These are phyloP conservation scores for Alviniconcha strummeri DNA, from an alignment of 2,888 invertebrate species.

Conservation along the genomic window DNA sequence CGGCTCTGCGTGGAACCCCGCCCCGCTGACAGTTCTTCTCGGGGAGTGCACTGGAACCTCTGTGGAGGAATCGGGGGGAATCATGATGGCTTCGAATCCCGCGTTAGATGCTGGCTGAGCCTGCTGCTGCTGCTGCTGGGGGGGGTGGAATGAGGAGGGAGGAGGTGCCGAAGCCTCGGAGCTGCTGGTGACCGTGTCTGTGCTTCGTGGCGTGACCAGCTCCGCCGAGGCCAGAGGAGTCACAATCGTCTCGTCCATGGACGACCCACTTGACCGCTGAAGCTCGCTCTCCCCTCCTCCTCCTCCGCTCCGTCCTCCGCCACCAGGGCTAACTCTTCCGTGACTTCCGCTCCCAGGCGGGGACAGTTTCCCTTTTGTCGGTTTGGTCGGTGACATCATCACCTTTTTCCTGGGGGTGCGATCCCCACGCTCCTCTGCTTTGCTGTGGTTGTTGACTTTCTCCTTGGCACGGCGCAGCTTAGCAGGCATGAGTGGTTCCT, in stretches of 20 bases:
- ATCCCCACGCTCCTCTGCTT: constrained; percentile 81
- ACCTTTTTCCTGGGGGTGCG: constrained; percentile 42
- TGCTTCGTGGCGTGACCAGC: constrained; percentile 33
- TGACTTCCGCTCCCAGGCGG: constrained; percentile 17
- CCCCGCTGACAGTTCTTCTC: neutral
- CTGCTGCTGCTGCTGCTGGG: neutral
- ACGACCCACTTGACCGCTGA: constrained; percentile 22
- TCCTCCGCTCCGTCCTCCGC: neutral
- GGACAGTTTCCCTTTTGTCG: constrained; percentile 40
- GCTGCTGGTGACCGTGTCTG: constrained; percentile 27
- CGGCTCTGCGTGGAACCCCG: neutral
- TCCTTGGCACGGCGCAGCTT: constrained; percentile 80
- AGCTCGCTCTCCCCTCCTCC: neutral
- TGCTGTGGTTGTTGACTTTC: constrained; percentile 79
- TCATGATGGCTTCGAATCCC: constrained; percentile 40
- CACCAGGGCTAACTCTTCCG: neutral
- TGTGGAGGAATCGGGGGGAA: constrained; percentile 36
- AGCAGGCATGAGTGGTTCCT: constrained; percentile 78
- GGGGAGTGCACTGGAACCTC: constrained; percentile 26
- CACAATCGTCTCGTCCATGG: constrained; percentile 44
- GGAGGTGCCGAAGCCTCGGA: constrained; percentile 15
- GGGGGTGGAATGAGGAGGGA: neutral
- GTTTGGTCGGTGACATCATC: constrained; percentile 47
- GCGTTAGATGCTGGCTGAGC: constrained; percentile 11
- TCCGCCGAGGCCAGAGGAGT: constrained; percentile 51